Evolutionary conservation across 2,113 vertebrate species (phyloP), one percentile per base, ranked within the genome.

Genomic region (Alouatta palliata): DNA sequence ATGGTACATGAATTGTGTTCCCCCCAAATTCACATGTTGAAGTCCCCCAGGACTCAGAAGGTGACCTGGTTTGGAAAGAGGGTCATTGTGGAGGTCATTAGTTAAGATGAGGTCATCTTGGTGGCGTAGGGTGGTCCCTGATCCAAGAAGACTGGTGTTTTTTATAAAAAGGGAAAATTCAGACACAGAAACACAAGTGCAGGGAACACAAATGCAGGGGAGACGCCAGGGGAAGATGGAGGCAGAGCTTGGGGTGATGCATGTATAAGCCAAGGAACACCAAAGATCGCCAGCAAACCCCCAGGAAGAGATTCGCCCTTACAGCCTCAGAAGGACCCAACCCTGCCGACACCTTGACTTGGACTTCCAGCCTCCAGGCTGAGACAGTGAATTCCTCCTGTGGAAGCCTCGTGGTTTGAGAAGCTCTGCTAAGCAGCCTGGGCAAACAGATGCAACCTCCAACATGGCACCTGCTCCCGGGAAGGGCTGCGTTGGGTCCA

Each of bases 221-320:
- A 27, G 11, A 30, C 9, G 6, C 61, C 27, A 3, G 0, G 4
- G 6, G 58, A 25, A n/a, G n/a, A 1, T 2, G 1, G 21, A 30
- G 49, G 40, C 40, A 30, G 75, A 47, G 23, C 23, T 4, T 2
- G 11, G 75, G 37, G 49, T 17, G 32, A 47, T 30, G 23, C 16
- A 35, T 3, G 21, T 5, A 14, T 14, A 32, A 7, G 61, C 61
- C 92, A 17, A 13, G 0, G 25, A 81, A 23, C 20, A 49, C 92
- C 32, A 11, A 14, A 45, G 75, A n/a, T 23, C 0, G 2, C 61
- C n/a, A 4, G 47, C 10, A 7, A n/a, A 27, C 20, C 16, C 25
- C 47, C 58, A n/a, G 58, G 49, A 10, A 3, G 5, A 7, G 47
- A 21, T 12, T 19, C 1, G 0, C 27, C 37, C 49, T 7, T 14